Conservation (phyloP, 1,140 invertebrate species). For the Hydropsyche tenuis region DNA sequence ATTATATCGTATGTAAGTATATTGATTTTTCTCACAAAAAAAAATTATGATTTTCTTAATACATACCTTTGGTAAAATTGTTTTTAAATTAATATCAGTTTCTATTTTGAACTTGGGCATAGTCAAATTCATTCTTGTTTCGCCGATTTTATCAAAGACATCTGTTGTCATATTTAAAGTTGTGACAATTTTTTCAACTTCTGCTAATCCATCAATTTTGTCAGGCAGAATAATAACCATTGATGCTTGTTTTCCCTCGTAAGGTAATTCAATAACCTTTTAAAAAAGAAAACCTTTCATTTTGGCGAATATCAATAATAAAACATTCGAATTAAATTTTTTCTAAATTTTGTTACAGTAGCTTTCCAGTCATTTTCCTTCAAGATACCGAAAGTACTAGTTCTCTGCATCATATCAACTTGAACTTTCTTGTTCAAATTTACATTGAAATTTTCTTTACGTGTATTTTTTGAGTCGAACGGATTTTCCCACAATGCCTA, state of each 20-base stretch:
- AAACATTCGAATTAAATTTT: too few species aligned
- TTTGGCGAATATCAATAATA: too few species aligned
- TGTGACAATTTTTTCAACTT: background rate
- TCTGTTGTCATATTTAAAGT: background rate
- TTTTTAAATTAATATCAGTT: conserved; percentile 53
- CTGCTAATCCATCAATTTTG: background rate
- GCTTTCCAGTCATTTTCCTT: background rate
- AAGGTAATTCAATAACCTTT: background rate
- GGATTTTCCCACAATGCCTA: conserved; percentile 43
- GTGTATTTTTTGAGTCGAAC: conserved; percentile 30
- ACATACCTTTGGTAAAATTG: conserved; percentile 41
- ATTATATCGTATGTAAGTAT: too few species aligned
- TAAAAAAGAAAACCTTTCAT: background rate
- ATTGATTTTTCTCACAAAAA: too few species aligned
- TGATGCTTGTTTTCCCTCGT: background rate
- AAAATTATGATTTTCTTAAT: too few species aligned
- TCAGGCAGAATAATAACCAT: background rate
- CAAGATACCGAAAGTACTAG: too few species aligned
- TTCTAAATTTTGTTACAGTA: too few species aligned
- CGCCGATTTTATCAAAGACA: background rate
- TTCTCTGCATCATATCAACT: conserved; percentile 45
- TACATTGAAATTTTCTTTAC: conserved; percentile 41
- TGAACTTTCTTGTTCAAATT: conserved; percentile 34
- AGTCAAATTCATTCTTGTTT: background rate
- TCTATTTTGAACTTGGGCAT: conserved; percentile 62